A percentile compares a stretch with the other conserved stretches of the same genome.
These are phyloP conservation scores for Nannoperca obscura DNA, from an alignment of 2,797 vertebrate species.

Conservation along the genomic window DNA sequence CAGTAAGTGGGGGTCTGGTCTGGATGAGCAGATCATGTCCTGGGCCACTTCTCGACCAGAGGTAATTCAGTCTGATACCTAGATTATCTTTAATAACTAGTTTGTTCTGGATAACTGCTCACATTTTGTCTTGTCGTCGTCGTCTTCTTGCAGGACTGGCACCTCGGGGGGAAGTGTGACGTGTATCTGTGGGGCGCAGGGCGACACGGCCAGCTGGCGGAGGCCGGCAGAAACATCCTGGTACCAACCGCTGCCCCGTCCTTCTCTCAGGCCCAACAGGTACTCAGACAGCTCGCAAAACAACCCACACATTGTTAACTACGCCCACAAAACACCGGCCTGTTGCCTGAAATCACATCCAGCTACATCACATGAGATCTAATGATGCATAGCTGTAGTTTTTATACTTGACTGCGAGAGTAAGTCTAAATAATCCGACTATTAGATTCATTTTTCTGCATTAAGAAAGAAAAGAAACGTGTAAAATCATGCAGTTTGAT, in stretches of 20 bases:
- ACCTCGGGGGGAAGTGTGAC: conserved; percentile 97
- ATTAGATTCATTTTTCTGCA: background rate
- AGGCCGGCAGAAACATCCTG: conserved; percentile 96
- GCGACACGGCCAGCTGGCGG: conserved; percentile 95
- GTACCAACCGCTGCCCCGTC: conserved; percentile 92
- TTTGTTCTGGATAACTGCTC: background rate
- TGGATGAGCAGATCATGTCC: conserved; percentile 99
- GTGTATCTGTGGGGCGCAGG: conserved; percentile 96
- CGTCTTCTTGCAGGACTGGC: conserved; percentile 90
- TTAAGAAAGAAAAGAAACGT: background rate
- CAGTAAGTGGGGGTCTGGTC: conserved; percentile 93
- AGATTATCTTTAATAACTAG: background rate
- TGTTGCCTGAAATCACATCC: background rate
- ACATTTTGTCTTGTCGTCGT: background rate
- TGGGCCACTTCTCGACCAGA: conserved; percentile 97
- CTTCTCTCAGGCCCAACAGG: conserved; percentile 98
- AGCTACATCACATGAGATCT: background rate
- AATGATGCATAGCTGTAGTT: background rate
- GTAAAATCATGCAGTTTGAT: background rate
- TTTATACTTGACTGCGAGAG: background rate
- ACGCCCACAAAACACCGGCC: background rate
- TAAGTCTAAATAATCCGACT: no score
- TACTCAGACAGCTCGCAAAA: conserved; percentile 53
- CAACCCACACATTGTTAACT: background rate
- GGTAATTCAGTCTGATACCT: conserved; percentile 78